Evolutionary conservation across 1,140 invertebrate species (phyloP).

Genomic region (Hyles vespertilio): DNA sequence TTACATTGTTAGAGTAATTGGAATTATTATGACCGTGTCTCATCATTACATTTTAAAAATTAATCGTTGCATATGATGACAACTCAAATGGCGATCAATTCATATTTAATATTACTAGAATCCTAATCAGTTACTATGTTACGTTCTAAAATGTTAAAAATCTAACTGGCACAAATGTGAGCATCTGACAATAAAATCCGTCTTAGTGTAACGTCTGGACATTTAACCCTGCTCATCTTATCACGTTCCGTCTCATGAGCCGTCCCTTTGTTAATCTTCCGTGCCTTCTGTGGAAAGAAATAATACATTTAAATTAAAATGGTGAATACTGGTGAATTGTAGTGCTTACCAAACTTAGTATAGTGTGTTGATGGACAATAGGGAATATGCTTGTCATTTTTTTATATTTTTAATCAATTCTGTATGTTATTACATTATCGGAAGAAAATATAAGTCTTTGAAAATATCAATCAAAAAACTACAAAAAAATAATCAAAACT

Average conservation of each 20-base stretch:
- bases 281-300: slow-evolving; percentile 47
- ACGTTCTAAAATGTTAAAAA: slow-evolving; percentile 50
- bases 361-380: not conserved
- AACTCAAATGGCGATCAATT: slow-evolving; percentile 29
- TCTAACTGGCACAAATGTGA: slow-evolving; percentile 70
- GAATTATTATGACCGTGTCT: slow-evolving; percentile 38
- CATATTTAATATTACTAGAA: slow-evolving; percentile 19
- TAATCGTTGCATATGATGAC: slow-evolving; percentile 21
- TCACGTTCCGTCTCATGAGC: slow-evolving; percentile 35
- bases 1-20: slow-evolving; percentile 28
- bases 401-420: too few species aligned
- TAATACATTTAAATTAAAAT: too few species aligned
- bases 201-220: slow-evolving; percentile 43
- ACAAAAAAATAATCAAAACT: too few species aligned
- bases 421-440: too few species aligned
- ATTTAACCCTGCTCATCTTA: slow-evolving; percentile 64
- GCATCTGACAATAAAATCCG: slow-evolving; percentile 58
- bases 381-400: too few species aligned
- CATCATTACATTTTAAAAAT: slow-evolving; percentile 25
- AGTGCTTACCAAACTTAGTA: too few species aligned
- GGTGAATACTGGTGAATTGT: too few species aligned
- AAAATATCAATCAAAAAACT: too few species aligned
- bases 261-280: slow-evolving; percentile 42
- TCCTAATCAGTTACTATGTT: slow-evolving; percentile 42
- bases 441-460: too few species aligned